Percentiles rank a stretch among this genome's conserved stretches.
phyloP scores from a whole-genome alignment of 2,113 vertebrate species.

The Hypomesus transpacificus region DNA sequence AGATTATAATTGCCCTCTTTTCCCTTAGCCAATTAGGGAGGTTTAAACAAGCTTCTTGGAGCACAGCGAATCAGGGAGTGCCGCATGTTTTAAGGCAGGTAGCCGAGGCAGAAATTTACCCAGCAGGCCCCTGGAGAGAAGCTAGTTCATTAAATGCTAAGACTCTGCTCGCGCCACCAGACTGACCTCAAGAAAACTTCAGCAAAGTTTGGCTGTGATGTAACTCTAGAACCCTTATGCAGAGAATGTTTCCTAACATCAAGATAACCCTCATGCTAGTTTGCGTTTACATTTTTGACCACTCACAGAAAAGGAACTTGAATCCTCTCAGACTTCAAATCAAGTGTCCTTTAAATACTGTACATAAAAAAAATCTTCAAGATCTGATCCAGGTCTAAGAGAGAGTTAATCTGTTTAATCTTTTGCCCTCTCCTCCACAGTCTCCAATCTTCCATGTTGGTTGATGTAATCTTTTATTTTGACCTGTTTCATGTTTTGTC shows the following conservation, averaged over 20 bases:
- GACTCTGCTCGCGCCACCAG: constrained; percentile 23
- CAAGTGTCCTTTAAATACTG: too few relatives aligned
- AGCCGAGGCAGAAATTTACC: constrained; percentile 48
- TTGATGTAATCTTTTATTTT: too few relatives aligned
- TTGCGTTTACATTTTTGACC: background rate
- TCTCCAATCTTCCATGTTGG: too few relatives aligned
- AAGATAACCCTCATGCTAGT: too few relatives aligned
- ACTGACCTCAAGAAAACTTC: constrained; percentile 50
- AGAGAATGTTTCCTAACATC: too few relatives aligned
- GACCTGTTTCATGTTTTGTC: too few relatives aligned
- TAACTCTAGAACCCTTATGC: too few relatives aligned
- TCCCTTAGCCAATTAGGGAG: constrained; percentile 55
- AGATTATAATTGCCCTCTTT: constrained; percentile 64
- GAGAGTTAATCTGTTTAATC: too few relatives aligned
- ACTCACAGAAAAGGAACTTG: background rate
- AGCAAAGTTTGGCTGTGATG: constrained; percentile 22
- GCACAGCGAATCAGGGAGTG: constrained; percentile 37
- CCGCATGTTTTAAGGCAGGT: constrained; percentile 54
- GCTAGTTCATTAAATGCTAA: constrained; percentile 59
- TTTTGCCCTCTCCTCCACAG: too few relatives aligned
- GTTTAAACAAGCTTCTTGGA: constrained; percentile 52
- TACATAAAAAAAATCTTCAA: too few relatives aligned
- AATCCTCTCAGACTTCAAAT: too few relatives aligned
- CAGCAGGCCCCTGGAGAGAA: constrained; percentile 49
- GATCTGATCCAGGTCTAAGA: too few relatives aligned